phyloP scores from a whole-genome alignment of 2,797 vertebrate species.

The Molossus molossus region DNA sequence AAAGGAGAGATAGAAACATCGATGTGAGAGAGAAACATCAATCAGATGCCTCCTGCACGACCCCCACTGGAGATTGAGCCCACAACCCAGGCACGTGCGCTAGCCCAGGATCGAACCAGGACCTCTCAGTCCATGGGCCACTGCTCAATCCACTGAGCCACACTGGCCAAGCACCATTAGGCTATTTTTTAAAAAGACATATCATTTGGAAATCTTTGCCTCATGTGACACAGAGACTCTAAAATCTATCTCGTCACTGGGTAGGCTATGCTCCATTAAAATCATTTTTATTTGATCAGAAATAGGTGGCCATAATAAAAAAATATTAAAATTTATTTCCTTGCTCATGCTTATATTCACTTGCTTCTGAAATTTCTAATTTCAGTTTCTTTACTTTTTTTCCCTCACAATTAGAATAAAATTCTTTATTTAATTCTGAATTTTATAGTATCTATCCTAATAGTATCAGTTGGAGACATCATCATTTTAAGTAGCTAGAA shows the following conservation, averaged over 20 bases:
- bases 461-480: not conserved
- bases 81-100: too few species aligned
- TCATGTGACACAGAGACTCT: constrained; percentile 4
- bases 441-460: not conserved
- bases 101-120: too few species aligned
- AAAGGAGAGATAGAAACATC: too few species aligned
- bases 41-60: too few species aligned
- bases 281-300: constrained; percentile 50
- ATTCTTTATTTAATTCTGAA: constrained; percentile 49
- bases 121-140: too few species aligned
- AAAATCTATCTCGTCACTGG: not conserved
- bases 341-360: not conserved
- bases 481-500: not conserved
- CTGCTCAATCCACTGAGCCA: too few species aligned
- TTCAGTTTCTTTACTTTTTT: not conserved
- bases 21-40: too few species aligned
- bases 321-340: constrained; percentile 55
- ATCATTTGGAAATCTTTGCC: constrained; percentile 6
- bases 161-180: not conserved
- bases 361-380: constrained; percentile 25
- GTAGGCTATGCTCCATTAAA: not conserved
- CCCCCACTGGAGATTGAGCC: too few species aligned
- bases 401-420: not conserved
- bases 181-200: not conserved
- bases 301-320: not conserved